Conservation (phyloP, 1,140 invertebrate genomes). For the Monochamus saltuarius region DNA sequence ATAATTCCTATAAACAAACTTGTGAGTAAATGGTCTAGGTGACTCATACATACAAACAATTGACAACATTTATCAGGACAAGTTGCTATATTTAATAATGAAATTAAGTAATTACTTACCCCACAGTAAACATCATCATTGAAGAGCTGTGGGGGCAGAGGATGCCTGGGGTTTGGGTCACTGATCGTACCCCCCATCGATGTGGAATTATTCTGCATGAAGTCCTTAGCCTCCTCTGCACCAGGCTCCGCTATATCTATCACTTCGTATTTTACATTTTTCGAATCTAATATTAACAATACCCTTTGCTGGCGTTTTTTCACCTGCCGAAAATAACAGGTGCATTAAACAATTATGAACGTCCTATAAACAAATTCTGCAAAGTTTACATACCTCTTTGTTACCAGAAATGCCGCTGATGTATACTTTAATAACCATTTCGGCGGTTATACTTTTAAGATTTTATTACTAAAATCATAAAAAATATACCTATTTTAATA, state of each 20-base stretch:
- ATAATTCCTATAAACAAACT: neutral
- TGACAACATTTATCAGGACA: neutral
- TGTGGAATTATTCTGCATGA: constrained; percentile 88
- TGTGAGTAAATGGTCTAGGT: neutral
- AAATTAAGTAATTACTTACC: constrained; percentile 58
- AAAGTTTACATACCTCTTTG: constrained; percentile 76
- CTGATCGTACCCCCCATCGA: constrained; percentile 69
- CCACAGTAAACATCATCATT: constrained; percentile 91
- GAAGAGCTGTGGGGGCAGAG: constrained; percentile 90
- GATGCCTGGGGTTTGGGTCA: constrained; percentile 57
- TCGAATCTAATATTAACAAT: constrained; percentile 87
- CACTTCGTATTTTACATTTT: constrained; percentile 81
- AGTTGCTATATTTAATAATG: neutral
- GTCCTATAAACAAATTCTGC: constrained; percentile 7
- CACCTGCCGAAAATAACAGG: constrained; percentile 65
- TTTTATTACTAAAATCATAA: no score
- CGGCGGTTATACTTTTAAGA: no score
- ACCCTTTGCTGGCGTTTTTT: constrained; percentile 92
- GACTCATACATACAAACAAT: neutral
- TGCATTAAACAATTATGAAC: constrained; percentile 21
- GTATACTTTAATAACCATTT: constrained; percentile 87
- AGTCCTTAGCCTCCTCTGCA: constrained; percentile 84
- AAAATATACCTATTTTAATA: no score
- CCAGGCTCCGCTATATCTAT: constrained; percentile 93
- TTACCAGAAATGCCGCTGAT: constrained; percentile 87